These are phyloP conservation scores for Pseudomyrmex cubaensis DNA, from an alignment of 1,140 invertebrate genomes.

Conservation along the genomic window DNA sequence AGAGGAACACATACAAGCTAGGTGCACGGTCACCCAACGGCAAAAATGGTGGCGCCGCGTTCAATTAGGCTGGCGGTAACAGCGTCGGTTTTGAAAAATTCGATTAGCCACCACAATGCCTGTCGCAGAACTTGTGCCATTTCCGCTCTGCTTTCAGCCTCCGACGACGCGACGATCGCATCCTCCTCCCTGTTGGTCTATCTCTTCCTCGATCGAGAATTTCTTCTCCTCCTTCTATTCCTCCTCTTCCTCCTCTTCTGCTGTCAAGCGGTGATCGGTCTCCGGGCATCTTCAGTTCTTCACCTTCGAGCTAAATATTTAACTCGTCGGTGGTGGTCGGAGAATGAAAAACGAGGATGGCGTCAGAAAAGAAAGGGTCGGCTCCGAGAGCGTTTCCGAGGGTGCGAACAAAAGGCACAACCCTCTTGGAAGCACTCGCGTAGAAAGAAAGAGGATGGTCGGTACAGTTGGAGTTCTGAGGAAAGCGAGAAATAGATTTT, in stretches of 20 bases:
- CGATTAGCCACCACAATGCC: slow-evolving; percentile 68
- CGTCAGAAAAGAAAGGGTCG: slow-evolving; percentile 20
- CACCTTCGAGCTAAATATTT: slow-evolving; percentile 67
- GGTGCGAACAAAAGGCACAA: slow-evolving; percentile 64
- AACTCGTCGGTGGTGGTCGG: slow-evolving; percentile 34
- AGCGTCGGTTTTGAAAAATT: slow-evolving; percentile 72
- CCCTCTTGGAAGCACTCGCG: slow-evolving; percentile 60
- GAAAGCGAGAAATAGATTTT: slow-evolving; percentile 59
- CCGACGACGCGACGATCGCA: not conserved
- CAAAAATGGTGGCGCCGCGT: slow-evolving; percentile 40
- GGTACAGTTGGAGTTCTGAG: not conserved
- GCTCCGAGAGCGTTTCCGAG: slow-evolving; percentile 52
- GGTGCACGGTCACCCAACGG: slow-evolving; percentile 21
- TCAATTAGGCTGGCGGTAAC: slow-evolving; percentile 60
- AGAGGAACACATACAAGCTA: not conserved
- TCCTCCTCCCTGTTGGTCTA: slow-evolving; percentile 25
- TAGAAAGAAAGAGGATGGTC: slow-evolving; percentile 43
- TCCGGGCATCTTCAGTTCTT: slow-evolving; percentile 29
- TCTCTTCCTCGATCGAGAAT: slow-evolving; percentile 36
- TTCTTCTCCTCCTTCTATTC: not conserved
- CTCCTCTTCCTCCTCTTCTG: not conserved
- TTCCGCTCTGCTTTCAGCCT: not conserved
- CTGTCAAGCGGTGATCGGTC: slow-evolving; percentile 24
- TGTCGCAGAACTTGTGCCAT: slow-evolving; percentile 18
- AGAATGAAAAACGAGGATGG: slow-evolving; percentile 50